phyloP scores from a whole-genome alignment of 2,113 vertebrate genomes.

The Aptenodytes forsteri region DNA sequence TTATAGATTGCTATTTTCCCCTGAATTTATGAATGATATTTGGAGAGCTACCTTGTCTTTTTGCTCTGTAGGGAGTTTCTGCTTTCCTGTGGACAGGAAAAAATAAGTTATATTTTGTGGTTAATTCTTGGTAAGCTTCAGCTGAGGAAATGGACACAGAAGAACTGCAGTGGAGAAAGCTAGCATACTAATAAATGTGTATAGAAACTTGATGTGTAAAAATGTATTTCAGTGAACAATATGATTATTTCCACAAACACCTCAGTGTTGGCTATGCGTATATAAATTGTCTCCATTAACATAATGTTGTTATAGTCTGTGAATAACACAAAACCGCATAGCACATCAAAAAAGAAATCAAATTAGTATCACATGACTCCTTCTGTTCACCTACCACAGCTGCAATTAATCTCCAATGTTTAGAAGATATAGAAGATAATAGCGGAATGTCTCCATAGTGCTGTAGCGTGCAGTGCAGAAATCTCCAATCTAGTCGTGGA shows the following conservation, averaged over 20 bases:
- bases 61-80: background rate
- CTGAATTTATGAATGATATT: background rate
- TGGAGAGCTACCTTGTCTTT: background rate
- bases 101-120: background rate
- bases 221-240: background rate
- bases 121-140: background rate
- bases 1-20: background rate
- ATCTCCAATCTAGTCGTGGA: background rate
- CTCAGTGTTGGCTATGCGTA: background rate
- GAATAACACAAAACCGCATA: background rate
- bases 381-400: background rate
- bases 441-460: background rate
- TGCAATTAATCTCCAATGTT: background rate
- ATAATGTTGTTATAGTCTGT: background rate
- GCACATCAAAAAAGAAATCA: background rate
- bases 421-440: background rate
- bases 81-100: background rate
- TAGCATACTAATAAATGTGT: background rate
- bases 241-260: background rate
- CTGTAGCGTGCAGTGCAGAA: background rate
- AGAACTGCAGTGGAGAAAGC: background rate
- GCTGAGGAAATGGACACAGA: fast-evolving
- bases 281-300: background rate
- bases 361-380: background rate
- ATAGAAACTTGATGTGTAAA: background rate